Evolutionary conservation across 2,113 vertebrate species (phyloP).

Genomic region (Apteryx owenii): DNA sequence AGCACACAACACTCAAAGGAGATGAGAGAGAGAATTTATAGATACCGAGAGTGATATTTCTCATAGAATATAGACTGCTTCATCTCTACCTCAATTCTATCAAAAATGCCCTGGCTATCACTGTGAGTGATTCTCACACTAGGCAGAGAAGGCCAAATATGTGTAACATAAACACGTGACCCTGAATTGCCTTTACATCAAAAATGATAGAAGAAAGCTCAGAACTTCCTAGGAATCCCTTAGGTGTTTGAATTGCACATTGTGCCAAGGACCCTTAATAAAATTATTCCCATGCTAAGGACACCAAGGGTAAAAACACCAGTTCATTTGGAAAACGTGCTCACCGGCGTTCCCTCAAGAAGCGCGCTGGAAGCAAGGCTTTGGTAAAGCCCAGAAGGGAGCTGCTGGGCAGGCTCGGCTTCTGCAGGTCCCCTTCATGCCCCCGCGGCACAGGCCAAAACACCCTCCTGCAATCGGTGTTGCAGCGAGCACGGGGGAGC

Average conservation of each 20-base stretch:
- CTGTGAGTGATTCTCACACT: neutral
- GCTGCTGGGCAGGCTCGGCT: too few relatives aligned
- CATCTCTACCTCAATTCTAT: constrained; percentile 35
- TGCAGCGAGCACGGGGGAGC: fast-evolving
- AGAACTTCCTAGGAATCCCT: neutral
- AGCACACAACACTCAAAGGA: neutral
- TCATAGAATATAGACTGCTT: constrained; percentile 11
- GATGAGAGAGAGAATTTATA: constrained; percentile 47
- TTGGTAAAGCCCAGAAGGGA: neutral
- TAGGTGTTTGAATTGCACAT: neutral
- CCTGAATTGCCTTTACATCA: neutral
- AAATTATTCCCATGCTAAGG: neutral
- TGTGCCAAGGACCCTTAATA: neutral
- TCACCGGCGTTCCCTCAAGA: neutral
- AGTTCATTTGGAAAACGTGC: neutral
- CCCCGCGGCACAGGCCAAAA: neutral
- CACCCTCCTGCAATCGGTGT: neutral
- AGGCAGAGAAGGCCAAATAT: neutral
- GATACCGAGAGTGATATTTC: constrained; percentile 10
- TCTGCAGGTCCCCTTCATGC: neutral
- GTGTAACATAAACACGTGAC: neutral
- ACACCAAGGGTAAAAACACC: neutral
- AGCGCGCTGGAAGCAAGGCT: neutral
- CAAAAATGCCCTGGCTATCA: neutral
- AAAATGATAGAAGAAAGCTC: neutral